Evolutionary conservation across 2,888 invertebrate genomes (phyloP).

Genomic region (Machimus atricapillus): DNA sequence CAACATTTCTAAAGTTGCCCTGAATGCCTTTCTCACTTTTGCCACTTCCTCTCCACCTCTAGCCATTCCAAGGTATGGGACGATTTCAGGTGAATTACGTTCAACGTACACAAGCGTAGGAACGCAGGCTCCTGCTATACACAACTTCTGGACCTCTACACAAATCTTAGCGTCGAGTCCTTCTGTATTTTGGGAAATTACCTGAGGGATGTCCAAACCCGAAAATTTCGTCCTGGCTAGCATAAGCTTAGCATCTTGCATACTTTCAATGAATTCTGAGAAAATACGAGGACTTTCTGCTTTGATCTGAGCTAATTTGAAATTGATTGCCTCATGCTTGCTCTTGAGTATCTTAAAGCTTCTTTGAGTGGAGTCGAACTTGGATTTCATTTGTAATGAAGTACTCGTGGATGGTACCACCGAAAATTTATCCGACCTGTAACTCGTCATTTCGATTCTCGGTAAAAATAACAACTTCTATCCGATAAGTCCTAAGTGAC

Average conservation of each 20-base stretch:
- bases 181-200: background rate
- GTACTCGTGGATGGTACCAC: background rate
- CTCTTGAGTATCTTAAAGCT: background rate
- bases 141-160: background rate
- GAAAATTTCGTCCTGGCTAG: background rate
- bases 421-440: background rate
- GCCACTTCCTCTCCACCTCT: slow-evolving; percentile 32
- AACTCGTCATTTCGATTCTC: background rate
- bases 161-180: background rate
- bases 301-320: background rate
- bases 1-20: background rate
- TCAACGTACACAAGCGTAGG: background rate
- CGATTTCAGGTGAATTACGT: background rate
- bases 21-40: slow-evolving; percentile 21
- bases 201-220: background rate
- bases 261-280: background rate
- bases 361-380: background rate
- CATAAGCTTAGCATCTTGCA: background rate
- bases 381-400: background rate
- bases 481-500: background rate
- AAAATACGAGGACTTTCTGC: background rate
- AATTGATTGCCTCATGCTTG: background rate
- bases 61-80: background rate
- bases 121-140: background rate
- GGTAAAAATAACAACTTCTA: background rate